Conservation (phyloP, 2,797 vertebrate species). For the Atherinosoma microstoma region DNA sequence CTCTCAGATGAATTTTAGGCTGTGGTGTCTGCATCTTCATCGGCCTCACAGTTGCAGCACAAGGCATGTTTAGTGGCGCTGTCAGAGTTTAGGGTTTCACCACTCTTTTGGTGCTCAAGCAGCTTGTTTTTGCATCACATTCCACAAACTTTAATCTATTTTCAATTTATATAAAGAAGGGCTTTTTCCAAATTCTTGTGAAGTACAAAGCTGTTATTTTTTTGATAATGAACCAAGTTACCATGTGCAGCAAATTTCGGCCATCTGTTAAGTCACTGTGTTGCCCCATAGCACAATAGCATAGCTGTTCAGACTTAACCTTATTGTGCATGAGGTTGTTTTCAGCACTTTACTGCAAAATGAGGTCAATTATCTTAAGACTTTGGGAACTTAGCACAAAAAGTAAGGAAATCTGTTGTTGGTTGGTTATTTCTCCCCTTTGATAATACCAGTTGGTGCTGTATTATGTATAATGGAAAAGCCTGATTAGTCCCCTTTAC, state of each 20-base stretch:
- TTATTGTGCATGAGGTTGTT: constrained; percentile 1
- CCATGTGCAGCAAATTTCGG: not conserved
- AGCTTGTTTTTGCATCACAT: not conserved
- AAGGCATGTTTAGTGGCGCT: not conserved
- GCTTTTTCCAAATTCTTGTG: not conserved
- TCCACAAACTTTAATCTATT: not conserved
- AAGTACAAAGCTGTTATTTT: not conserved
- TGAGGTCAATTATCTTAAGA: not conserved
- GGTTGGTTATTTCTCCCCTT: too few relatives aligned
- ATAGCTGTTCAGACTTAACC: not conserved
- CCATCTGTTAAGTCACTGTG: too few relatives aligned
- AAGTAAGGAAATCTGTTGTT: too few relatives aligned
- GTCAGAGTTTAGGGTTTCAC: not conserved
- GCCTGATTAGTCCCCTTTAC: too few relatives aligned
- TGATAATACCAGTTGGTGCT: too few relatives aligned
- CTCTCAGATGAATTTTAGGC: constrained; percentile 1
- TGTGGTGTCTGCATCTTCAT: not conserved
- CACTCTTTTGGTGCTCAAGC: not conserved
- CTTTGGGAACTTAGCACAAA: not conserved
- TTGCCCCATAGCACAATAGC: too few relatives aligned
- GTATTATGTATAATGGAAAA: too few relatives aligned
- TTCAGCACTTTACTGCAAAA: not conserved
- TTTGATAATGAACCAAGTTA: not conserved
- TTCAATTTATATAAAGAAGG: not conserved
- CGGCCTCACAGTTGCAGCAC: not conserved